A percentile compares a stretch with the other conserved stretches of the same genome.
These are phyloP conservation scores for Akabosia matsudoensis DNA, from an alignment of 1,140 invertebrate genomes.

Conservation along the genomic window DNA sequence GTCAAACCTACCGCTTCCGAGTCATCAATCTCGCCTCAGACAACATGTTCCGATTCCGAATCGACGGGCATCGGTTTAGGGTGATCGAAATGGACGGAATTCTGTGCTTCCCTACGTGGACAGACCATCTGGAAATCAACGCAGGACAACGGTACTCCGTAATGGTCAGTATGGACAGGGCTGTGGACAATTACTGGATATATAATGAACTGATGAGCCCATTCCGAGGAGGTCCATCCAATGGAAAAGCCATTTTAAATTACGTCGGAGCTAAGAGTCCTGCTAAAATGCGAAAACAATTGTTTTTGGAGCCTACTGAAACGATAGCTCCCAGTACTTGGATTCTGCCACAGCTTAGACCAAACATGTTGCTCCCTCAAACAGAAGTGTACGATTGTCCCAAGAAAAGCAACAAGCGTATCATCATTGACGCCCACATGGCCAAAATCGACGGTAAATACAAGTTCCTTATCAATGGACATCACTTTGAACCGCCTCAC, in stretches of 20 bases:
- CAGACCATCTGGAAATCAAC: conserved; percentile 37
- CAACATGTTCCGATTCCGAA: background rate
- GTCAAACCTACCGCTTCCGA: conserved; percentile 14
- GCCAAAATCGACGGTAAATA: background rate
- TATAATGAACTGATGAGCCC: conserved; percentile 24
- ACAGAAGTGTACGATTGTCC: background rate
- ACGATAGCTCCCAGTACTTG: background rate
- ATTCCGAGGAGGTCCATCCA: conserved; percentile 27
- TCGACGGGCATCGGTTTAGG: conserved; percentile 22
- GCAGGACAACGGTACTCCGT: conserved; percentile 34
- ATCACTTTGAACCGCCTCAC: background rate
- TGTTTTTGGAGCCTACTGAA: background rate
- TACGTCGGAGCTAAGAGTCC: conserved; percentile 29
- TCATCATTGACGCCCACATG: background rate
- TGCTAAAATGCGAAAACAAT: background rate
- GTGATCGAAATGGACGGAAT: conserved; percentile 35
- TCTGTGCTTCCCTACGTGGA: conserved; percentile 4
- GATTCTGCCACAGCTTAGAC: conserved; percentile 22
- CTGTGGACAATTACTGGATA: conserved; percentile 35
- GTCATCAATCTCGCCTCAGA: background rate
- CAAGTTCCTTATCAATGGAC: conserved; percentile 30
- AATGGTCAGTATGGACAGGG: conserved; percentile 32
- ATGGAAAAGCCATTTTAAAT: conserved; percentile 36
- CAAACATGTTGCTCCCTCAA: conserved; percentile 6
- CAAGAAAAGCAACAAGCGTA: background rate